phyloP scores from a whole-genome alignment of 2,888 invertebrate genomes.

The Nematopogon swammerdamellus region DNA sequence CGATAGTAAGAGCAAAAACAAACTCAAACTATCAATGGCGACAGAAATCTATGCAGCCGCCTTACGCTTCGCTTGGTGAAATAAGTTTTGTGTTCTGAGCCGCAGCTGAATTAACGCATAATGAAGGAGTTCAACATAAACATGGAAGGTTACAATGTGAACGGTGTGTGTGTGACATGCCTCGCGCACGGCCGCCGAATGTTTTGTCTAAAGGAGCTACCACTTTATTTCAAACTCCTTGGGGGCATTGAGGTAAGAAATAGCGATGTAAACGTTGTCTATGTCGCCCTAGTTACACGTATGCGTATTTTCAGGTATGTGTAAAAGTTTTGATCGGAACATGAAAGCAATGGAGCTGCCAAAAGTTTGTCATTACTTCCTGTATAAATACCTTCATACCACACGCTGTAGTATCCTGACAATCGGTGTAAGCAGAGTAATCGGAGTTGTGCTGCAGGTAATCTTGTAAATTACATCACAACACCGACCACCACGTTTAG shows the following conservation, averaged over 20 bases:
- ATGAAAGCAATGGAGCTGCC: too few species aligned
- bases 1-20: not conserved
- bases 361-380: too few species aligned
- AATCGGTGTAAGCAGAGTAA: too few species aligned
- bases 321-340: too few species aligned
- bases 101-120: constrained; percentile 10
- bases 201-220: constrained; percentile 28
- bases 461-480: too few species aligned
- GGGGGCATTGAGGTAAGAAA: constrained; percentile 43
- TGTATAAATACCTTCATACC: too few species aligned
- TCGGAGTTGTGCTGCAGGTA: too few species aligned
- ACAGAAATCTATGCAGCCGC: not conserved
- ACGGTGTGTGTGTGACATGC: constrained; percentile 46
- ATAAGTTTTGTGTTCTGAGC: not conserved
- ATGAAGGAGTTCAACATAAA: constrained; percentile 48
- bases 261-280: too few species aligned
- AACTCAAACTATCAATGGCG: not conserved
- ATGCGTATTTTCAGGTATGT: too few species aligned
- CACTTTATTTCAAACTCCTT: constrained; percentile 30
- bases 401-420: too few species aligned
- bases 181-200: constrained; percentile 42
- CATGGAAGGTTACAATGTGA: constrained; percentile 48
- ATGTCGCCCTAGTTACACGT: too few species aligned
- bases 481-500: too few species aligned
- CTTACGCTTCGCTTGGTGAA: not conserved